Conservation (phyloP, 2,888 invertebrate genomes). For the Quadroppia sp. region DNA sequence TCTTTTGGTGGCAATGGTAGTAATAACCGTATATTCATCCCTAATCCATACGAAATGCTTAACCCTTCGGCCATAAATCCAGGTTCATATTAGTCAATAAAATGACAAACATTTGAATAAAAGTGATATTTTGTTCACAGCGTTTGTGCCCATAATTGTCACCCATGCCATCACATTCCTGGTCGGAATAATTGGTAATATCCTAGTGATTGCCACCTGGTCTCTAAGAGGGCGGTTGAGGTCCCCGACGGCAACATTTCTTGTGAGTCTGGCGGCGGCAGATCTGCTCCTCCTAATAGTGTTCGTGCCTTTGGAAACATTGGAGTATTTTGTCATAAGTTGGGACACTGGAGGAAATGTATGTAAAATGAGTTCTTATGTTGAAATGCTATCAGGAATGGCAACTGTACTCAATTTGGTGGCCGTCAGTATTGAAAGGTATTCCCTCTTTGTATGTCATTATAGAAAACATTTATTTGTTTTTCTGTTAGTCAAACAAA, state of each 20-base stretch:
- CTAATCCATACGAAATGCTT: constrained; percentile 48
- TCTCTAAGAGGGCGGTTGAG: constrained; percentile 46
- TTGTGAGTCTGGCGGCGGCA: constrained; percentile 50
- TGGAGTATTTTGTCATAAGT: constrained; percentile 50
- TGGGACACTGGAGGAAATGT: constrained; percentile 52
- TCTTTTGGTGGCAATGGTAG: not conserved
- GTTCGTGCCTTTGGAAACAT: constrained; percentile 49
- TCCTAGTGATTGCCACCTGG: constrained; percentile 49
- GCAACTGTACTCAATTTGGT: constrained; percentile 56
- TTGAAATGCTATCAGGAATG: constrained; percentile 55
- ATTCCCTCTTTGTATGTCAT: constrained; percentile 41
- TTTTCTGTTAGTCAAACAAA: no score
- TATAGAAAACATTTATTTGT: no score
- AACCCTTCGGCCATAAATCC: constrained; percentile 47
- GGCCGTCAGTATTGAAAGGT: constrained; percentile 56
- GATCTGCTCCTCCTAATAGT: constrained; percentile 52
- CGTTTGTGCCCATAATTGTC: constrained; percentile 48
- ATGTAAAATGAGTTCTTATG: constrained; percentile 55
- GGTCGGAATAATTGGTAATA: constrained; percentile 48
- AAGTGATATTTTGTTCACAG: constrained; percentile 26
- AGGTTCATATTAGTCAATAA: constrained; percentile 9
- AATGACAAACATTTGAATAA: not conserved
- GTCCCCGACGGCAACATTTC: constrained; percentile 51
- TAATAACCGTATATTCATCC: constrained; percentile 42
- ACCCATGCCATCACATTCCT: constrained; percentile 49